Conservation (phyloP, 2,113 vertebrate genomes). For the Craseonycteris thonglongyai region DNA sequence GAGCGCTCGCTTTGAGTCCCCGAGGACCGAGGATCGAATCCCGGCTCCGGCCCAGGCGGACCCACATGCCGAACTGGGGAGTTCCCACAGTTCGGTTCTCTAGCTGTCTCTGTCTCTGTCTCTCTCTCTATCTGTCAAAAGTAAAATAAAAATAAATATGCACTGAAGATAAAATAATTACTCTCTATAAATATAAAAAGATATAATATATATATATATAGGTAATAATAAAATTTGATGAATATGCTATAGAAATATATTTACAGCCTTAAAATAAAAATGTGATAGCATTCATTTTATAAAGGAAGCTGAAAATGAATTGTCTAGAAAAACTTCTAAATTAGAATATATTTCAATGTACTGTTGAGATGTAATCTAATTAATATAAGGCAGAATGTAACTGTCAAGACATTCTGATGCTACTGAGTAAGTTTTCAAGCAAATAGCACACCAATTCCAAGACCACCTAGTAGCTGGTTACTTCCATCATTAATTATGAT, state of each 20-base stretch:
- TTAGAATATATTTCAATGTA: background rate
- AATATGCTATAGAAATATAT: background rate
- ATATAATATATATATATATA: background rate
- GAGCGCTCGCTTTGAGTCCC: too few species aligned
- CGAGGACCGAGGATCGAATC: too few species aligned
- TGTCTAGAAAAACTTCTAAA: background rate
- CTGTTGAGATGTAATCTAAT: background rate
- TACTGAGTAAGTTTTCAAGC: background rate
- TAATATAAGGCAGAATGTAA: background rate
- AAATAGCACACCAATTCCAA: background rate
- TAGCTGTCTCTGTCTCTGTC: too few species aligned
- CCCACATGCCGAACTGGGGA: too few species aligned
- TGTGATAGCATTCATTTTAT: background rate
- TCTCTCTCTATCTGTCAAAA: too few species aligned
- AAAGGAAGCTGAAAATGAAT: background rate
- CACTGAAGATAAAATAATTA: too few species aligned
- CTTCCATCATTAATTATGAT: background rate
- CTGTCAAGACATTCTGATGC: background rate
- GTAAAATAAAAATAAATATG: too few species aligned
- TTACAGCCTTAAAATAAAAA: background rate
- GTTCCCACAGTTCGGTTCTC: too few species aligned
- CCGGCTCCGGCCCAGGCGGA: too few species aligned
- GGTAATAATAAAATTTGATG: background rate
- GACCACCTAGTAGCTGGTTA: background rate
- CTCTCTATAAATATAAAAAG: too few species aligned